A percentile compares a stretch with the other conserved stretches of the same genome.
These are phyloP conservation scores for Nipponia nippon DNA, from an alignment of 2,113 vertebrate genomes.

Conservation along the genomic window DNA sequence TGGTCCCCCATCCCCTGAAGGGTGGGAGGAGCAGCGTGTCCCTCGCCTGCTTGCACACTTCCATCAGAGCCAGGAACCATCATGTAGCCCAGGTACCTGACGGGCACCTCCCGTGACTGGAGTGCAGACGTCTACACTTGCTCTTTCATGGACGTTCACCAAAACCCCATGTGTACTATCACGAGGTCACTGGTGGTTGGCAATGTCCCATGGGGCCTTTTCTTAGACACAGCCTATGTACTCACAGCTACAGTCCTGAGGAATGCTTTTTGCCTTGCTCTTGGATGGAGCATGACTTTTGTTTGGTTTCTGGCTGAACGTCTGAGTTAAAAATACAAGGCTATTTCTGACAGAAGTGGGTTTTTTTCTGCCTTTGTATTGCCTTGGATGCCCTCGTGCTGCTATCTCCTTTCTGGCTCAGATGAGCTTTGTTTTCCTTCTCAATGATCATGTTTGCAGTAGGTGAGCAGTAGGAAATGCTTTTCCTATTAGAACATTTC, in stretches of 20 bases:
- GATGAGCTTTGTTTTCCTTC: constrained; percentile 53
- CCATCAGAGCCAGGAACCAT: not conserved
- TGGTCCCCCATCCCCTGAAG: not conserved
- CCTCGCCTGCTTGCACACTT: not conserved
- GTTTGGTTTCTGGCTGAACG: constrained; percentile 34
- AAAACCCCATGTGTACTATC: accelerated
- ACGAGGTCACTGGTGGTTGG: not conserved
- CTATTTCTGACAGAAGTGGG: constrained; percentile 39
- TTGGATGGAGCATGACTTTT: not conserved
- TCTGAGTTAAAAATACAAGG: constrained; percentile 59
- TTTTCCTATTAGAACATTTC: constrained; percentile 14
- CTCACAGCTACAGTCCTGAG: not conserved
- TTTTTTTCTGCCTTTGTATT: constrained; percentile 1
- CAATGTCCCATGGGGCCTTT: not conserved
- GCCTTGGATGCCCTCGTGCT: constrained; percentile 32
- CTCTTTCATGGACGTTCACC: not conserved
- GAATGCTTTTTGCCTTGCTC: not conserved
- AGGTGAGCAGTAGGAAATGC: constrained; percentile 36
- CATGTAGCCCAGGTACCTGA: accelerated
- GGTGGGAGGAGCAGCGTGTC: not conserved
- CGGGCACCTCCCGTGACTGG: not conserved
- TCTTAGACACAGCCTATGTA: not conserved
- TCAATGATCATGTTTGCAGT: constrained; percentile 21
- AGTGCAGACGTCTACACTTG: accelerated
- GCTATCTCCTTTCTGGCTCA: constrained; percentile 32